Base-by-base conservation (phyloP, 30 jellyfish, hydroid and myxozoan genomes). In the Hydractinia symbiolongicarpus region DNA sequence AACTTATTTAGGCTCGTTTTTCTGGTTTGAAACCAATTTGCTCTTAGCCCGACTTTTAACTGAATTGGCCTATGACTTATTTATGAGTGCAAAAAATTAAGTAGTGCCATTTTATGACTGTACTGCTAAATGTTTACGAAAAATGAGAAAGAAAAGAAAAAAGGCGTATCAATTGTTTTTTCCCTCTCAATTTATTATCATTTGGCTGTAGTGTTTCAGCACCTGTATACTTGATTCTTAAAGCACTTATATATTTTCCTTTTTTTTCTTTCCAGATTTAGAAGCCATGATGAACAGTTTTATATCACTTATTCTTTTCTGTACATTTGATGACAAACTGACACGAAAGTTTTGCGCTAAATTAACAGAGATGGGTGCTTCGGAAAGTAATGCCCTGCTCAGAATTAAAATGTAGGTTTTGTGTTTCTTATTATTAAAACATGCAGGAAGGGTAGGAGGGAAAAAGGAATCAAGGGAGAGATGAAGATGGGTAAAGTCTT, bases 281-380 rank as follows among this genome's bases (percentile, higher is more conserved):
- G 96, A 91, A 62, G 98, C 98, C 54, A 79, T 91, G 96, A 91
- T 91, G 98, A 91, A 91, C 77, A 91, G 98, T 76, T 91, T 91
- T 69, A 91, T 91, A 9, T 91, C 96, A 16, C 89, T 91, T 61
- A 91, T 91, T 49, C 93, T 91, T 13, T 89, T 91, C 4, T 91
- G 98, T 80, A 80, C 95, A 21, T 67, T 76, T 5, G 98, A 91
- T 52, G 98, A 87, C 66, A 91, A 91, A 61, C 86, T 91, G 82
- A 79, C 96, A 8, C 78, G 74, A 55, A 86, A 79, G 62, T 82
- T 91, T 50, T 78, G 91, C 20, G 67, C 88, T 17, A 91, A 91
- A 80, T 51, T 91, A 9, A 91, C 96, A 50, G 98, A 91, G 50
- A 89, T 91, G 78, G 98, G 98, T 54, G 98, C 98, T 19, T 76